Conservation (phyloP, 2,113 vertebrate genomes). For the Chunga burmeisteri region DNA sequence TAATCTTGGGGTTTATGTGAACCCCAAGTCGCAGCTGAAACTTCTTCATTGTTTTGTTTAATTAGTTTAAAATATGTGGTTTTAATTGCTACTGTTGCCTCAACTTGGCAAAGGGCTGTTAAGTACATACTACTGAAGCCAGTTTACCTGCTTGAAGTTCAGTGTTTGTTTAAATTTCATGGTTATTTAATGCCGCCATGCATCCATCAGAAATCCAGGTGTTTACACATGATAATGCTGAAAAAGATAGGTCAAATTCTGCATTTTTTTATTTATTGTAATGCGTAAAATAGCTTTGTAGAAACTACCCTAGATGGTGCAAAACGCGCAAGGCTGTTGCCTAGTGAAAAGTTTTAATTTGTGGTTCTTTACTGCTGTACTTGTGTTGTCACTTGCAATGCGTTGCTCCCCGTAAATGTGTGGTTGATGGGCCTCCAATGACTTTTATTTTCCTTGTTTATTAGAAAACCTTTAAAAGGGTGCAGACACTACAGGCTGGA, state of each 20-base stretch:
- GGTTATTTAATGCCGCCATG: background rate
- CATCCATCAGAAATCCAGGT: background rate
- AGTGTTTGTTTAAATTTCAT: background rate
- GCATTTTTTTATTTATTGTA: background rate
- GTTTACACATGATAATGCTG: background rate
- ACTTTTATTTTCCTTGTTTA: background rate
- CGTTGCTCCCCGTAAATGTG: background rate
- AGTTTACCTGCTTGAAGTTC: background rate
- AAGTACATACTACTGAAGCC: background rate
- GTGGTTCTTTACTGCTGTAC: background rate
- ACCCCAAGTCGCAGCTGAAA: background rate
- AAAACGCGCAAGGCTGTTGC: background rate
- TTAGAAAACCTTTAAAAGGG: background rate
- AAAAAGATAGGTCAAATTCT: background rate
- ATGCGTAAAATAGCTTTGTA: background rate
- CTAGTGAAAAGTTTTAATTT: background rate
- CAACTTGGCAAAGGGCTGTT: accelerated
- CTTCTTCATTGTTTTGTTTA: background rate
- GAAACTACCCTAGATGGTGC: background rate
- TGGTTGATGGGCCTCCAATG: background rate
- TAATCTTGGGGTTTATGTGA: background rate
- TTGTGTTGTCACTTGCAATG: background rate
- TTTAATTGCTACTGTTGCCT: background rate
- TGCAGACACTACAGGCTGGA: background rate
- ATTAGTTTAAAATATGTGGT: background rate